Evolutionary conservation across 2,113 vertebrate species (phyloP).

Genomic region (Periophthalmodon schlosseri): DNA sequence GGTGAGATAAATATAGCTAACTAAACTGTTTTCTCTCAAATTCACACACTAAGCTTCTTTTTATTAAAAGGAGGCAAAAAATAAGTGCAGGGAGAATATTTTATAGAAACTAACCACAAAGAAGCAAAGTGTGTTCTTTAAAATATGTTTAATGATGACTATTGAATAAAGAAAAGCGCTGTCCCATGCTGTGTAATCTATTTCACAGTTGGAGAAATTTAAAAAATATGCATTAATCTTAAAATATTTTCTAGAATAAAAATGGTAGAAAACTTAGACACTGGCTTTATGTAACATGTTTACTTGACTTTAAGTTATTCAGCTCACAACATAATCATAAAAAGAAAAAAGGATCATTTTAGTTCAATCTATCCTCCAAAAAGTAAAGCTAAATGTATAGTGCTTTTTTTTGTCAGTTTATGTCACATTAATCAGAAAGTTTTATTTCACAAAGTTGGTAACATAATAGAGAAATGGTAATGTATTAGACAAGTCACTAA

Average conservation of each 20-base stretch:
- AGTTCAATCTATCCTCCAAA: no score
- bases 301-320: no score
- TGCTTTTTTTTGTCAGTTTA: no score
- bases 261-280: neutral
- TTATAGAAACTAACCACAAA: neutral
- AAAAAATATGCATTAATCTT: neutral
- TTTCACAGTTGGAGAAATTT: neutral
- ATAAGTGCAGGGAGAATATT: neutral
- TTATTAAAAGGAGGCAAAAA: neutral
- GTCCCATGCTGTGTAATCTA: neutral
- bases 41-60: neutral
- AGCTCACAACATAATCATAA: no score
- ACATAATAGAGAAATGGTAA: no score
- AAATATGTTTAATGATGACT: neutral
- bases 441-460: no score
- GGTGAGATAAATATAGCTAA: neutral
- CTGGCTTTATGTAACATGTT: no score
- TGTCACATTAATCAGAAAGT: no score
- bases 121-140: neutral
- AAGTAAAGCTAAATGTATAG: no score
- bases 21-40: slow-evolving; percentile 12
- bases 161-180: neutral
- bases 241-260: neutral
- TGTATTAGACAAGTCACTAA: no score
- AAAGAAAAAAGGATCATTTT: no score